A percentile compares a stretch with the other conserved stretches of the same genome.
Evolutionary conservation across 2,888 invertebrate genomes (phyloP).

Genomic region (Eupelmus urozonus): DNA sequence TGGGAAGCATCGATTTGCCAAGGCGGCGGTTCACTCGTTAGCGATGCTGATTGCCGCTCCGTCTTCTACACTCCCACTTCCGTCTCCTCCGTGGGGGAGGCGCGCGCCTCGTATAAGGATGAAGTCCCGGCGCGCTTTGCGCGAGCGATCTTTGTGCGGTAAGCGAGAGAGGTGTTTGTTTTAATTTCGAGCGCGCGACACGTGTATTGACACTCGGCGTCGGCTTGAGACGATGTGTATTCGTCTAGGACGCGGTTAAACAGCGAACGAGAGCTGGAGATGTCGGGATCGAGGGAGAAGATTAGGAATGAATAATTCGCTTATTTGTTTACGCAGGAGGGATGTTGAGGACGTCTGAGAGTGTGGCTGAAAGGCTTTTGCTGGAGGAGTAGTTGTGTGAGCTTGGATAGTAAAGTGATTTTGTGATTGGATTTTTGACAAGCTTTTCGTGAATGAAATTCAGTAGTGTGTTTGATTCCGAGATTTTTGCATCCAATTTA

Average conservation of each 20-base stretch:
- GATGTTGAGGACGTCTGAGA: too few relatives aligned
- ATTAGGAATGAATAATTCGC: conserved; percentile 43
- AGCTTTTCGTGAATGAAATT: too few relatives aligned
- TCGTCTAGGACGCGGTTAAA: not conserved
- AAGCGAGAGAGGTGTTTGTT: conserved; percentile 45
- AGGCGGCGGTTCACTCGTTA: conserved; percentile 42
- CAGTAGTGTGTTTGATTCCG: too few relatives aligned
- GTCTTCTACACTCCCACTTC: conserved; percentile 1
- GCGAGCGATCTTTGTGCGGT: too few relatives aligned
- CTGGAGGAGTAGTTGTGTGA: too few relatives aligned
- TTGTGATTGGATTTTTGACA: too few relatives aligned
- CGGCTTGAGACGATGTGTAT: conserved; percentile 4
- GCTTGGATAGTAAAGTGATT: too few relatives aligned
- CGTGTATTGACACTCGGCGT: conserved; percentile 51
- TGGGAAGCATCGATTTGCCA: conserved; percentile 50
- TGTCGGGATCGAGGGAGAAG: not conserved
- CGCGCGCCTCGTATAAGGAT: not conserved
- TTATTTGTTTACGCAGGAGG: too few relatives aligned
- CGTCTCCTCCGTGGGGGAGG: not conserved
- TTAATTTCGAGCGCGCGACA: conserved; percentile 51
- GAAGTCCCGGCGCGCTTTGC: too few relatives aligned
- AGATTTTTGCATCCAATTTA: too few relatives aligned
- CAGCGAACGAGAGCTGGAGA: conserved; percentile 23
- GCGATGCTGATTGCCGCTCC: conserved; percentile 59
- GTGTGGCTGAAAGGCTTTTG: too few relatives aligned